Evolutionary conservation across 2,888 invertebrate species (phyloP), one percentile per base, ranked within the genome.

Genomic region (Drosophila helvetica): DNA sequence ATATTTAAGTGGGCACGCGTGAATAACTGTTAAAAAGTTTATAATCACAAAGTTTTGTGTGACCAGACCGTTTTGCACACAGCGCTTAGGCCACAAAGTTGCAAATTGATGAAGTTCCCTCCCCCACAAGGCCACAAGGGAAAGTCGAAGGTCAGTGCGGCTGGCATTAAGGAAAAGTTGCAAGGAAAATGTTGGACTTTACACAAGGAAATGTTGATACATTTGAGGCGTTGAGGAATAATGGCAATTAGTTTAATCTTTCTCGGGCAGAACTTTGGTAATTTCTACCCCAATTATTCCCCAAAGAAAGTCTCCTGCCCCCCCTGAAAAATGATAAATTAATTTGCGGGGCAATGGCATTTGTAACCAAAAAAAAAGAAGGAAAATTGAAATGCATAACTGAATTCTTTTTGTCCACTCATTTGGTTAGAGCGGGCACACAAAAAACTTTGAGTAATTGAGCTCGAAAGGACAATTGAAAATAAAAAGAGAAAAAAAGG

Each of bases 1-100:
- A 83, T 83, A 83, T 85, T 81, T 87, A 83, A 87, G 85, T 74
- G 82, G 77, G 75, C 79, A 79, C 77, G 79, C 87, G 79, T 85
- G 71, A 77, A 75, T 71, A 65, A 67, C 74, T 73, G 70, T 73
- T 81, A 59, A 77, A 83, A 78, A 77, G 62, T 73, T 74, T 58
- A 52, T 66, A 72, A 56, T 70, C 72, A 52, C 62, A 72, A 72
- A 57, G 27, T 53, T 64, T 70, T 62, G 52, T 38, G 22, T 22
- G 22, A 22, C 22, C 22, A 22, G 47, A 62, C 46, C 51, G 52
- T 62, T 62, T 70, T 51, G 72, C 51, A 18, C 17, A 12, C 19
- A 50, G 19, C 33, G 38, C 7, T 42, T 45, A 71, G 15, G 68
- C 10, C 12, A 10, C 45, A 25, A 64, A 52, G 19, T 52, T 64